These are phyloP conservation scores for Hippocampus zosterae DNA, from an alignment of 2,113 vertebrate species.

Conservation along the genomic window DNA sequence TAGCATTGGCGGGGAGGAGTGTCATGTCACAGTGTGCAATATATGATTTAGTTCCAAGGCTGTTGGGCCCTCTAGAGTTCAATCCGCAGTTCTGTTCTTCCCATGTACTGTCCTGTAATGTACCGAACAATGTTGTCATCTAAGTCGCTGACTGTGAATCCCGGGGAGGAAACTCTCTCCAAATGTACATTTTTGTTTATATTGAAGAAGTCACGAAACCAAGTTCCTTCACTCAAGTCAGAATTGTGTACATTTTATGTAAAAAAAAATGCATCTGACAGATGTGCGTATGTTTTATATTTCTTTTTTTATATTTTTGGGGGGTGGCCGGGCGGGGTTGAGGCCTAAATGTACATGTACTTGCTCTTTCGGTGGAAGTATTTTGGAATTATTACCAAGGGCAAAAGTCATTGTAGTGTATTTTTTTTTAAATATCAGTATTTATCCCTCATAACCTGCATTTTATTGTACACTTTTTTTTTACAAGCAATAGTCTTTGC, in stretches of 20 bases:
- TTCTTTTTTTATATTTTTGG: constrained; percentile 26
- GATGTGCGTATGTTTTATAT: constrained; percentile 44
- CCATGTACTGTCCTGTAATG: constrained; percentile 37
- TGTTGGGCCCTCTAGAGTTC: constrained; percentile 57
- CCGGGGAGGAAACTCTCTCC: constrained; percentile 42
- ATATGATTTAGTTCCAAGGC: constrained; percentile 43
- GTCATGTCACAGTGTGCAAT: constrained; percentile 59
- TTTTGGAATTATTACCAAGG: constrained; percentile 26
- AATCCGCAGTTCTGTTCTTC: constrained; percentile 29
- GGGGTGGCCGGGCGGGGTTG: constrained; percentile 2
- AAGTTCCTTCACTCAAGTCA: constrained; percentile 38
- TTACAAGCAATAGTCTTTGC: constrained; percentile 59
- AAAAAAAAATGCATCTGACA: constrained; percentile 37
- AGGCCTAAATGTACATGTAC: constrained; percentile 28
- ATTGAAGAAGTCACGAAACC: constrained; percentile 50
- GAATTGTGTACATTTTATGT: constrained; percentile 35
- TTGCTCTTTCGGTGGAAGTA: constrained; percentile 21
- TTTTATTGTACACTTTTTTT: constrained; percentile 51
- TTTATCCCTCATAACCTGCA: constrained; percentile 41
- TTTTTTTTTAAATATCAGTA: neutral
- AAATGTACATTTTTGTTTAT: constrained; percentile 73
- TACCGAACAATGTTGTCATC: constrained; percentile 64
- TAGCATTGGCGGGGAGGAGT: constrained; percentile 15
- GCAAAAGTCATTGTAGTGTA: constrained; percentile 20
- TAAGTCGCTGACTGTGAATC: constrained; percentile 74